Conservation (phyloP, 2,888 invertebrate species). For the Nemotelus pantherinus region DNA sequence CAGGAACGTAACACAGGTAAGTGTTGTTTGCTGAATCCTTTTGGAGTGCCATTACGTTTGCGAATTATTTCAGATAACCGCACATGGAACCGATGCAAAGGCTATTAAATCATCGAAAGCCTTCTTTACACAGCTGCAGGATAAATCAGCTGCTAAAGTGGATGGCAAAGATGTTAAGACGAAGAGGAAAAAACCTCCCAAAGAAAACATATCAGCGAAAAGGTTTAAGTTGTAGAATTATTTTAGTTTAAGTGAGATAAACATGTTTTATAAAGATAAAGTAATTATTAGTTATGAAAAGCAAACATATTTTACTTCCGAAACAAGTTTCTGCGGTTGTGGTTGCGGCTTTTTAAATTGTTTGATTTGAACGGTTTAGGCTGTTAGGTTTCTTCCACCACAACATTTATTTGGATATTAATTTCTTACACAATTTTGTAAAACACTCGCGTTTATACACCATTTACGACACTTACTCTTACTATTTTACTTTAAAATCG, state of each 20-base stretch:
- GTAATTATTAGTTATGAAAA: background rate
- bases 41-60: constrained; percentile 12
- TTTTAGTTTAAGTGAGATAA: background rate
- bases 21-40: constrained; percentile 32
- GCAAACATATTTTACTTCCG: too few relatives aligned
- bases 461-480: too few relatives aligned
- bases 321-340: too few relatives aligned
- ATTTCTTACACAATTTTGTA: too few relatives aligned
- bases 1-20: constrained; percentile 71
- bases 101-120: constrained; percentile 78
- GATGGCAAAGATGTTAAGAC: constrained; percentile 58
- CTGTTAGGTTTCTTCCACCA: too few relatives aligned
- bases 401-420: too few relatives aligned
- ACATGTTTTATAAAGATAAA: background rate
- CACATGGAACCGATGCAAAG: constrained; percentile 64
- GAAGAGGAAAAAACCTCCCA: constrained; percentile 62
- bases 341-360: too few relatives aligned
- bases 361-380: too few relatives aligned
- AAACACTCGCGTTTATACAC: too few relatives aligned
- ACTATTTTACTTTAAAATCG: too few relatives aligned
- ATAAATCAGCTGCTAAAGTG: constrained; percentile 69
- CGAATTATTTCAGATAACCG: constrained; percentile 64
- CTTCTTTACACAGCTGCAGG: constrained; percentile 88
- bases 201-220: constrained; percentile 66
- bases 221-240: constrained; percentile 71